Conservation (phyloP, 2,797 vertebrate species). For the Arnoldichthys spilopterus region DNA sequence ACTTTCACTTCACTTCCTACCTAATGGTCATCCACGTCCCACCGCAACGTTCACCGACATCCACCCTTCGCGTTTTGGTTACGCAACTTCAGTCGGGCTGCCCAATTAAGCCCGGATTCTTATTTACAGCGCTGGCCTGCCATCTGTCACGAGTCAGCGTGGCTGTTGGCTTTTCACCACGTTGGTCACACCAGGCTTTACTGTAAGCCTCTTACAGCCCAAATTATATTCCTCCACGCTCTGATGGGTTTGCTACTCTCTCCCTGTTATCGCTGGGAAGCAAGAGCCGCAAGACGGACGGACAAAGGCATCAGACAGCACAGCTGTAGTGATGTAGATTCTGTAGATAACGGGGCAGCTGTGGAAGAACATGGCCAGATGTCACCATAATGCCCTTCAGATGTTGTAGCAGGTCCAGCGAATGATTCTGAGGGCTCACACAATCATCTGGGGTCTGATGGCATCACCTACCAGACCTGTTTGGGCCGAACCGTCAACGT, state of each 20-base stretch:
- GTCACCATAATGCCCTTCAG: too few species aligned
- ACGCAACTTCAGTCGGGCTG: slow-evolving; percentile 23
- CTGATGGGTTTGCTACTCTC: slow-evolving; percentile 7
- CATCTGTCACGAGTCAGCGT: slow-evolving; percentile 33
- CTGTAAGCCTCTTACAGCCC: slow-evolving; percentile 43
- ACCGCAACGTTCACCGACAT: not conserved
- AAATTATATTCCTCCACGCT: slow-evolving; percentile 37
- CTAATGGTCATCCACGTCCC: not conserved
- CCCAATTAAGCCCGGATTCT: slow-evolving; percentile 36
- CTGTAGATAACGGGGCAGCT: not conserved
- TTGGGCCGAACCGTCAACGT: too few species aligned
- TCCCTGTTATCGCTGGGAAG: not conserved
- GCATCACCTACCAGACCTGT: too few species aligned
- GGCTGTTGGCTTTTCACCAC: not conserved
- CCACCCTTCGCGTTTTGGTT: not conserved
- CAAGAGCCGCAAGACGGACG: not conserved
- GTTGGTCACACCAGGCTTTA: not conserved
- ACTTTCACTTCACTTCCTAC: not conserved
- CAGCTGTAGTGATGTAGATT: not conserved
- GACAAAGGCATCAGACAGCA: not conserved
- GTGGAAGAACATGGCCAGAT: not conserved
- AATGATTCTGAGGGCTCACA: too few species aligned
- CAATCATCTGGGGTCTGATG: too few species aligned
- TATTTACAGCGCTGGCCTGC: slow-evolving; percentile 19
- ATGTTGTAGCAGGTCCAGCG: too few species aligned